These are phyloP conservation scores for Malachius bipustulatus DNA, from an alignment of 2,888 invertebrate genomes.

Conservation along the genomic window DNA sequence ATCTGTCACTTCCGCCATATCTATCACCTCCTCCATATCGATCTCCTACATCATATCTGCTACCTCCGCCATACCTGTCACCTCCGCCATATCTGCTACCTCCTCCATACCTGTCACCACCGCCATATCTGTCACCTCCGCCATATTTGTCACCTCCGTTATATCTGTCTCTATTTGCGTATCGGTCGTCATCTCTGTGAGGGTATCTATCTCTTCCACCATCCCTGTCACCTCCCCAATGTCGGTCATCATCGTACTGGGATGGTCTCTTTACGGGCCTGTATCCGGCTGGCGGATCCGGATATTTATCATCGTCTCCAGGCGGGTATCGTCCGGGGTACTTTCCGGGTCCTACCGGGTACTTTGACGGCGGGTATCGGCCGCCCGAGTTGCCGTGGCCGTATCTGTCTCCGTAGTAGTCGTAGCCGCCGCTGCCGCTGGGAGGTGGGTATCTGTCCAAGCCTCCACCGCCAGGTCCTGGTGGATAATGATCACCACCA, in stretches of 20 bases:
- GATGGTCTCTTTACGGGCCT: slow-evolving; percentile 15
- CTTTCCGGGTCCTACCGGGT: slow-evolving; percentile 19
- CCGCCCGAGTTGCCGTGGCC: slow-evolving; percentile 12
- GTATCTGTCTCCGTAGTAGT: slow-evolving; percentile 10
- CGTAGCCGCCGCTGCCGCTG: slow-evolving; percentile 14
- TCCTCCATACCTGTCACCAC: slow-evolving; percentile 21
- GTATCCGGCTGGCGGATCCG: slow-evolving; percentile 17
- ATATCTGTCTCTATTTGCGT: slow-evolving; percentile 14
- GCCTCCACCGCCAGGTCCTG: slow-evolving; percentile 13
- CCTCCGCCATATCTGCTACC: slow-evolving; percentile 25
- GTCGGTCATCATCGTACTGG: slow-evolving; percentile 14
- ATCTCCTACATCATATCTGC: slow-evolving; percentile 22
- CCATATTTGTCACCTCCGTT: slow-evolving; percentile 18
- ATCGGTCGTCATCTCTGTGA: slow-evolving; percentile 17
- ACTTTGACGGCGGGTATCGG: slow-evolving; percentile 18
- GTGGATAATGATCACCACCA: slow-evolving; percentile 19
- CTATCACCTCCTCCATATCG: slow-evolving; percentile 22
- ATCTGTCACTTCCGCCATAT: slow-evolving; percentile 32
- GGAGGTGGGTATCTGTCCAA: slow-evolving; percentile 20
- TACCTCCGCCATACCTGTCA: slow-evolving; percentile 28
- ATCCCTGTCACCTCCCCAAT: slow-evolving; percentile 24
- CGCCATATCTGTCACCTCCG: slow-evolving; percentile 17
- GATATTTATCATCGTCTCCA: slow-evolving; percentile 27
- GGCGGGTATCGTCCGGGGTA: slow-evolving; percentile 24
- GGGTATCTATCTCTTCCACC: slow-evolving; percentile 15